A percentile compares a stretch with the other conserved stretches of the same genome.
phyloP scores from a whole-genome alignment of 2,113 vertebrate genomes.

The Oreochromis spilurus region DNA sequence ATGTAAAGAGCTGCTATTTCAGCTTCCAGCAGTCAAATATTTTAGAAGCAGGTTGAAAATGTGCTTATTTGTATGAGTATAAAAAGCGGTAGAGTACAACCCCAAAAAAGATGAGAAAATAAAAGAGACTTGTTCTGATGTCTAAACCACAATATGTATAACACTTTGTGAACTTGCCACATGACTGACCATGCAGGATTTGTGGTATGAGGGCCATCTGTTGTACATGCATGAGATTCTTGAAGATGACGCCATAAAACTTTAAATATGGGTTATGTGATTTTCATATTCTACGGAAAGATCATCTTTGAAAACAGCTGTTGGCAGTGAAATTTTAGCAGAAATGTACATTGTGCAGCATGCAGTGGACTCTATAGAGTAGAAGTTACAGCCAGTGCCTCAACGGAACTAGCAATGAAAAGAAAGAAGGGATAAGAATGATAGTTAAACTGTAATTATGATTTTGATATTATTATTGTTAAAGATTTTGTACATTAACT shows the following conservation, averaged over 20 bases:
- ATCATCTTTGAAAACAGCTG: background rate
- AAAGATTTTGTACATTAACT: background rate
- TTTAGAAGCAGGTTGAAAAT: background rate
- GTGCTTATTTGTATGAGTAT: background rate
- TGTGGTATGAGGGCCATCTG: slow-evolving; percentile 17
- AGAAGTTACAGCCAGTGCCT: background rate
- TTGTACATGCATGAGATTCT: background rate
- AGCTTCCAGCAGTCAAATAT: background rate
- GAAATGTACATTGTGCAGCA: background rate
- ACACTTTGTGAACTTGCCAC: background rate
- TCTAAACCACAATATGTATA: background rate
- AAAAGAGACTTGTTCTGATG: background rate
- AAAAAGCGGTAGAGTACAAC: background rate
- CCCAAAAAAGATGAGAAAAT: background rate
- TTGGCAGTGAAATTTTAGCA: background rate
- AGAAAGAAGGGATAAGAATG: too few relatives aligned
- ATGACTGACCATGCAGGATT: slow-evolving; percentile 40
- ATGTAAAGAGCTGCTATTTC: background rate
- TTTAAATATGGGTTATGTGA: background rate
- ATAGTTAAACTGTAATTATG: background rate
- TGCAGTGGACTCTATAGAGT: background rate
- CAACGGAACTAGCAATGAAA: background rate
- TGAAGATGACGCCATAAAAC: background rate
- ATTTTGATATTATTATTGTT: background rate
- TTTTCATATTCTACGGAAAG: background rate